These are phyloP conservation scores for Linyphia triangularis DNA, from an alignment of 2,888 invertebrate species.

Conservation along the genomic window DNA sequence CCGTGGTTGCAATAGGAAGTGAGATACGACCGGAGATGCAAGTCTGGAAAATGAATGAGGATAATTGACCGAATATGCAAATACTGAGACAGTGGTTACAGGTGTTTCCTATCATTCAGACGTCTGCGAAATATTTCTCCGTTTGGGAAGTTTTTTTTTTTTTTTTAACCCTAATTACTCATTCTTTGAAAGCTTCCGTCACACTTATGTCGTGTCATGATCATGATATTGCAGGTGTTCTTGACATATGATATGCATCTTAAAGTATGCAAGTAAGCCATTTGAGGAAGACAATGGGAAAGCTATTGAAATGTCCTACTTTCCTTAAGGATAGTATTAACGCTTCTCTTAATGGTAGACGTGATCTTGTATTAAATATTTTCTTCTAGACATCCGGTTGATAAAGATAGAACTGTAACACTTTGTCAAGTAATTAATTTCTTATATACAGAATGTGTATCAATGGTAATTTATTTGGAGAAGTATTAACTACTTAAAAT, in stretches of 20 bases:
- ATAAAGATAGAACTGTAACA: too few relatives aligned
- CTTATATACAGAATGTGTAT: too few relatives aligned
- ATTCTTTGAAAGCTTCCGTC: neutral
- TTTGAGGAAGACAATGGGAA: neutral
- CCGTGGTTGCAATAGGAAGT: slow-evolving; percentile 53
- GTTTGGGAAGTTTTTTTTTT: neutral
- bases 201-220: neutral
- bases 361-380: too few relatives aligned
- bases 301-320: neutral
- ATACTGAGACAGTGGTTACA: slow-evolving; percentile 22
- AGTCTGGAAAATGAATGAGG: neutral
- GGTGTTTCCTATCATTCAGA: slow-evolving; percentile 13
- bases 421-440: too few relatives aligned
- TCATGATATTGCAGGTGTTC: neutral
- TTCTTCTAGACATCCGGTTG: too few relatives aligned
- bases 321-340: neutral
- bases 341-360: too few relatives aligned
- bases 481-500: too few relatives aligned
- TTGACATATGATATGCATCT: neutral
- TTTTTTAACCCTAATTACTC: slow-evolving; percentile 30
- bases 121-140: slow-evolving; percentile 5
- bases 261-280: neutral
- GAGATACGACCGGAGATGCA: slow-evolving; percentile 31
- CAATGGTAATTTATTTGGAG: too few relatives aligned
- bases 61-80: slow-evolving; percentile 38